Evolutionary conservation across 2,113 vertebrate species (phyloP), one percentile per base, ranked within the genome.

Genomic region (Sylvilagus bachmani): DNA sequence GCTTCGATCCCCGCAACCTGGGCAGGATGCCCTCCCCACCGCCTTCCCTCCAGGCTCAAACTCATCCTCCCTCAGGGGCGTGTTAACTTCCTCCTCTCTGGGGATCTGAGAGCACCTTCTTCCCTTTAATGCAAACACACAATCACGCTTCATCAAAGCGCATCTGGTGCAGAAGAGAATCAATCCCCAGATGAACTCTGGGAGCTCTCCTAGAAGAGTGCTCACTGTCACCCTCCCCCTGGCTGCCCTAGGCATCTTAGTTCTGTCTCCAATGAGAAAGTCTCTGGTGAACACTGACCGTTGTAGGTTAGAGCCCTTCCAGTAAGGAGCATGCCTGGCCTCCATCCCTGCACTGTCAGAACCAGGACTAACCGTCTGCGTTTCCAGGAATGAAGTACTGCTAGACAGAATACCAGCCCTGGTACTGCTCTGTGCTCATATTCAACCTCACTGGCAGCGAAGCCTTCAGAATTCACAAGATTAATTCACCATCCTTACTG

Each of bases 201-300:
- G 53, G 33, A 79, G 44, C 53, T 86, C n/a, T 6, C 17, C 62
- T 62, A 53, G 55, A 79, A 7, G 24, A 33, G 38, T 5, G 10
- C 58, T 89, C 33, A 36, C 12, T 2, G 51, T 19, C 31, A 3
- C 2, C 31, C 82, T 21, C 69, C 71, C 49, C 58, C 67, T n/a
- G 21, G 3, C 22, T 44, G 44, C 51, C 25, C 9, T 3, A 49
- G 81, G n/a, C 27, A 83, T 13, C 25, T 87, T 62, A 36, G 17
- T 92, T 67, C 3, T 1, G 4, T 64, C 73, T 80, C 84, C 55
- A 71, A 92, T 61, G 70, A 83, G 87, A 86, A 78, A 70, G 33
- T 79, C 10, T 1, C 53, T 64, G 29, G 22, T 21, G 24, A 83
- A n/a, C 10, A 24, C 49, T 53, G 44, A 36, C 38, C 55, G 44